Percentiles rank a stretch among this genome's conserved stretches.
These are phyloP conservation scores for Strigamia crassipes DNA, from an alignment of 2,888 invertebrate genomes.

Conservation along the genomic window DNA sequence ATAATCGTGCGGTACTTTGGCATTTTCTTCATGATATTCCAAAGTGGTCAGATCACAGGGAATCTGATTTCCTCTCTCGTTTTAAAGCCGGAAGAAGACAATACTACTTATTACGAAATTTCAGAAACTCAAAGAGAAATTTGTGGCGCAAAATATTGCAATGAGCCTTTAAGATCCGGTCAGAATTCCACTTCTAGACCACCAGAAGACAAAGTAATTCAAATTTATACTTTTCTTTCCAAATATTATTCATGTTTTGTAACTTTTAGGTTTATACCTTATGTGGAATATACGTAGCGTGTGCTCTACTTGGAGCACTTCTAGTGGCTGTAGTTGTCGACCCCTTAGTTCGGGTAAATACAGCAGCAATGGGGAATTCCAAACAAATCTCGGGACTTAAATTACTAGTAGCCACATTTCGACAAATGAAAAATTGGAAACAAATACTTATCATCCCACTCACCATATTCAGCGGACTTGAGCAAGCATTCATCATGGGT, in stretches of 20 bases:
- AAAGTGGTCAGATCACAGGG: constrained; percentile 94
- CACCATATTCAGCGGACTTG: constrained; percentile 95
- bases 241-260: neutral
- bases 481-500: constrained; percentile 94
- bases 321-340: constrained; percentile 88
- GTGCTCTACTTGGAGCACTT: constrained; percentile 81
- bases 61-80: constrained; percentile 84
- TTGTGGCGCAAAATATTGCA: constrained; percentile 51
- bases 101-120: constrained; percentile 10
- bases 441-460: constrained; percentile 92
- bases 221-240: neutral
- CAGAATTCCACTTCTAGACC: neutral
- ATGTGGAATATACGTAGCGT: constrained; percentile 84
- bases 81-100: constrained; percentile 51
- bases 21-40: constrained; percentile 97
- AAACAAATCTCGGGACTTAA: constrained; percentile 77
- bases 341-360: constrained; percentile 73
- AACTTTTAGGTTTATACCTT: constrained; percentile 76
- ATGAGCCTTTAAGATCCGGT: constrained; percentile 24
- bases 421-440: constrained; percentile 86
- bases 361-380: constrained; percentile 66
- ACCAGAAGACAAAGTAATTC: neutral
- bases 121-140: neutral
- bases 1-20: constrained; percentile 97
- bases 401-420: constrained; percentile 82